phyloP scores from a whole-genome alignment of 2,113 vertebrate species.

The Misgurnus anguillicaudatus region DNA sequence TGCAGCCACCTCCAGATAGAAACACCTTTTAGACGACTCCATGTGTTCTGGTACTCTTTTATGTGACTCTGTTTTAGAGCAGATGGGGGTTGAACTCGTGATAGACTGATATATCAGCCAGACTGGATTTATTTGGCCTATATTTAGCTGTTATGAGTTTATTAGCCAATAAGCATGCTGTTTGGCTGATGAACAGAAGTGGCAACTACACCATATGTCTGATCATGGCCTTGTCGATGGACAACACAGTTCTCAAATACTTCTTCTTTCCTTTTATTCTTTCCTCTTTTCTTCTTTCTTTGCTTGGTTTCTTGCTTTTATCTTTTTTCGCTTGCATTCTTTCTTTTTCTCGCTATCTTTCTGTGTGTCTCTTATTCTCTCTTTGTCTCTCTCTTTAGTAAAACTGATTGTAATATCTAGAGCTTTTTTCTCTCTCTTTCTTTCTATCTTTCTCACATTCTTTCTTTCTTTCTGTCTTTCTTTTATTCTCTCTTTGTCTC shows the following conservation, averaged over 20 bases:
- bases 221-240: neutral
- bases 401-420: too few relatives aligned
- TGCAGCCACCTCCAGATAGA: neutral
- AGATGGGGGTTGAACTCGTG: slow-evolving; percentile 7
- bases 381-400: too few relatives aligned
- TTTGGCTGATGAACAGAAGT: neutral
- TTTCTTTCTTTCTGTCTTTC: too few relatives aligned
- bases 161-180: neutral
- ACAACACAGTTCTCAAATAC: neutral
- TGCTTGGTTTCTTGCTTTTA: too few relatives aligned
- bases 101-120: neutral
- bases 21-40: neutral
- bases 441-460: too few relatives aligned
- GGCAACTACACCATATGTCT: neutral
- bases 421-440: too few relatives aligned
- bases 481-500: too few relatives aligned
- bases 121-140: neutral
- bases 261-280: too few relatives aligned
- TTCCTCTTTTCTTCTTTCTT: too few relatives aligned
- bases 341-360: too few relatives aligned
- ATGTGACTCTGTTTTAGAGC: neutral
- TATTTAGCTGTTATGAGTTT: neutral
- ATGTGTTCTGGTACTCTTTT: slow-evolving; percentile 10
- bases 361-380: too few relatives aligned
- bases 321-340: too few relatives aligned